Base-by-base conservation (phyloP, 2,113 vertebrate species). In the Antennarius striatus region DNA sequence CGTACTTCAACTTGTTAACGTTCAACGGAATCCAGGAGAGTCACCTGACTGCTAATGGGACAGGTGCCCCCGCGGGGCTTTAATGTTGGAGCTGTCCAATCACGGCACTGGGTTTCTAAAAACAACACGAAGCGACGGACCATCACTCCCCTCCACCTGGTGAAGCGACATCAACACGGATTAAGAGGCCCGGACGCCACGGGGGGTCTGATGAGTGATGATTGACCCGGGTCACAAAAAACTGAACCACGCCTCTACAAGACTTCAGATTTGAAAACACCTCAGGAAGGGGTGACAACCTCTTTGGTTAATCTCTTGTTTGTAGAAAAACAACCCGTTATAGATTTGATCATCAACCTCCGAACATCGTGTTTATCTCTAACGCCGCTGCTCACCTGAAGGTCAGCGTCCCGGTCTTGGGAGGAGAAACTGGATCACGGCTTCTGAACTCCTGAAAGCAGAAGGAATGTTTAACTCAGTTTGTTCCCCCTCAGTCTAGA, bases 401-500 rank as follows among this genome's bases (percentile, higher is more conserved):
- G 42, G 53, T 79, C 70, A 70, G 39, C 22, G 58, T 73, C 22
- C 48, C 83, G n/a, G 73, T 59, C 43, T 60, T 79, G 69, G 84
- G 45, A 40, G 55, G 63, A 32, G 65, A 59, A 43, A 51, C 79
- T 47, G 80, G 71, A 32, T 79, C 71, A 54, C 76, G 74, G 73
- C 65, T 56, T 71, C 62, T 81, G 62, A 77, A 56, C 63, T 79
- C 89, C 93, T 94, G 89, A 67, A 89, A 91, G 52, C 54, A 91
- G 59, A 91, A 73, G 50, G 62, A 77, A 84, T 64, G 74, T 67
- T 88, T 49, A 87, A 81, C 65, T 36, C 81, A 78, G 76, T 71
- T 73, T 81, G 73, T 8, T 67, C 62, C 52, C 32, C 59, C 76
- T 71, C 64, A 81, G 70, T 72, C 82, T 69, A 75, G 80, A 77